Conservation (phyloP, 2,113 vertebrate genomes). For the Psilopsiagon aymara region DNA sequence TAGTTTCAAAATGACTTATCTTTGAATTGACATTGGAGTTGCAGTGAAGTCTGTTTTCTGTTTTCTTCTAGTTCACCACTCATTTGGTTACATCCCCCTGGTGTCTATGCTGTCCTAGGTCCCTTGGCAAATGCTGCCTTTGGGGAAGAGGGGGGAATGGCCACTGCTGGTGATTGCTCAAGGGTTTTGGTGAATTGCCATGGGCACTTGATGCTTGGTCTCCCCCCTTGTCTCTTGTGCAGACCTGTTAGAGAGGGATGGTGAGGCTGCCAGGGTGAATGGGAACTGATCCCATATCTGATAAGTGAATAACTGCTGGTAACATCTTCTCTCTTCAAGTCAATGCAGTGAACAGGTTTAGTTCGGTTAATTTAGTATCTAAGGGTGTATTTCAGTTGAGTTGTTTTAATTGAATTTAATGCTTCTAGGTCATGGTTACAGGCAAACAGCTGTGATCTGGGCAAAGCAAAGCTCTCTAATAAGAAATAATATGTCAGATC, state of each 20-base stretch:
- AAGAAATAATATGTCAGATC: neutral
- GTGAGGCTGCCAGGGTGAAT: neutral
- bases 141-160: neutral
- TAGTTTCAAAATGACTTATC: slow-evolving; percentile 16
- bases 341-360: neutral
- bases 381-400: neutral
- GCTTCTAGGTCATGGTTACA: neutral
- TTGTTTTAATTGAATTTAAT: neutral
- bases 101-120: neutral
- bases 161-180: neutral
- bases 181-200: neutral
- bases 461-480: neutral
- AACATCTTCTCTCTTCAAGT: neutral
- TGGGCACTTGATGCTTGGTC: neutral
- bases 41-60: neutral
- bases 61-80: neutral
- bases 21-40: neutral
- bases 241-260: neutral
- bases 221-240: neutral
- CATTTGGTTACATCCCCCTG: neutral
- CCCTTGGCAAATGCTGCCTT: neutral
- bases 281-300: neutral
- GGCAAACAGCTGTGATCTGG: neutral
- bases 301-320: neutral
- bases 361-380: neutral